Base-by-base conservation (phyloP, 1,140 invertebrate species). In the Fopius arisanus region DNA sequence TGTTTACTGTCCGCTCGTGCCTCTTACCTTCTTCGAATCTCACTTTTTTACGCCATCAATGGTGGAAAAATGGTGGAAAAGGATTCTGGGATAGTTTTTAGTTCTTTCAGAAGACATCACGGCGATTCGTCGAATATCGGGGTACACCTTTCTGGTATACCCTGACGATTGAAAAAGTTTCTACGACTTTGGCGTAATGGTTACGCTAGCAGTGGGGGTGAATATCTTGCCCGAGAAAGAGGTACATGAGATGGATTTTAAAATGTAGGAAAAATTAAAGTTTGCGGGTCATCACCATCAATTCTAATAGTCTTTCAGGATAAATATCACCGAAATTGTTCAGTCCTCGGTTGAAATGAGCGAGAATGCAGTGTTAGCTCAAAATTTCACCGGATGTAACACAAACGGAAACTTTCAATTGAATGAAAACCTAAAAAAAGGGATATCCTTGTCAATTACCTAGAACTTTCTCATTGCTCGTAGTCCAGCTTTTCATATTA, bases 151-250 rank as follows among this genome's bases (percentile, higher is more conserved):
- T n/a, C 59, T 54, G 14, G 48, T 63, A 71, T 59, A 70, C 67
- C 43, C 19, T n/a, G n/a, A 67, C 75, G 71, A 76, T 76, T 76
- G 75, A 76, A 76, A 76, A 76, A 76, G 54, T 76, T 74, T 70
- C 41, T 67, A 70, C 23, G 62, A 65, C 67, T 37, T 67, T 23
- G 48, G 23, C 41, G 21, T 67, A 40, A 48, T 68, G 62, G 43
- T 72, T 16, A 63, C 40, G 33, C 23, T 21, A 16, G 54, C 31
- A 65, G 63, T 66, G 28, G 26, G 28, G 29, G 26, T 59, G 54
- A 59, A 59, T 26, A 59, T 59, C 54, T 59, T 26, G 23, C 7
- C 21, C 48, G 23, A 63, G 40, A 14, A 43, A 59, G 65, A 66
- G 70, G 33, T 21, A 66, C 28, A 43, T 16, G 16, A 66, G 23